Evolutionary conservation across 2,113 vertebrate species (phyloP).

Genomic region (Ibidorhyncha struthersii): DNA sequence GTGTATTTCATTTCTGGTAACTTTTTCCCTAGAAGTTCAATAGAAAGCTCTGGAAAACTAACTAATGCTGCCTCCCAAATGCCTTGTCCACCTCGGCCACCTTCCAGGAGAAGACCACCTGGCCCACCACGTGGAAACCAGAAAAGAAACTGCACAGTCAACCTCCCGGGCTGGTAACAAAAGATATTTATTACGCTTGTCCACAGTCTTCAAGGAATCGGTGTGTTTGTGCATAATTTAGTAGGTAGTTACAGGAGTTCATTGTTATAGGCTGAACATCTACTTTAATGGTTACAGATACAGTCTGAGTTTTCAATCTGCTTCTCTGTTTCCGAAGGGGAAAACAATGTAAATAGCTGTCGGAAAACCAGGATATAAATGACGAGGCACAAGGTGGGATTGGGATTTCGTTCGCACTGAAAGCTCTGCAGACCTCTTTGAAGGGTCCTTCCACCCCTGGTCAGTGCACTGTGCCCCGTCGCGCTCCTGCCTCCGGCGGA

Average conservation of each 20-base stretch:
- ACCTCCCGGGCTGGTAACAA: neutral
- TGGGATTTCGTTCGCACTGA: neutral
- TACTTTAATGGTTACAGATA: constrained; percentile 65
- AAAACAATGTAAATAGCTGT: constrained; percentile 21
- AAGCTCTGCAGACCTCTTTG: neutral
- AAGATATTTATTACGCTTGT: constrained; percentile 11
- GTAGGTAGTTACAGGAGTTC: constrained; percentile 45
- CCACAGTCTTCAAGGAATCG: constrained; percentile 8
- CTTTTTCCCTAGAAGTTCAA: neutral
- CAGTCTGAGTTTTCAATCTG: constrained; percentile 60
- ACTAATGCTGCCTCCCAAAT: neutral
- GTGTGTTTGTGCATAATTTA: constrained; percentile 68
- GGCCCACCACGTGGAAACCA: neutral
- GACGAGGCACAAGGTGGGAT: neutral
- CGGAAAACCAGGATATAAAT: constrained; percentile 10
- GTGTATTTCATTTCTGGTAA: neutral
- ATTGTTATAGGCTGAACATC: constrained; percentile 54
- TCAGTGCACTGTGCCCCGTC: neutral
- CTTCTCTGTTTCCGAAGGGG: neutral
- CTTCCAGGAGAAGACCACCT: neutral
- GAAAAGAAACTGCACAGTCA: neutral
- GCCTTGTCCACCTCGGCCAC: neutral
- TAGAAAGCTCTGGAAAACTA: neutral
- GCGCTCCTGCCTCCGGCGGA: neutral
- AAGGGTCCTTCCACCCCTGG: neutral